Evolutionary conservation across 2,797 vertebrate genomes (phyloP), one percentile per base, ranked within the genome.

Genomic region (Tangara arthus): DNA sequence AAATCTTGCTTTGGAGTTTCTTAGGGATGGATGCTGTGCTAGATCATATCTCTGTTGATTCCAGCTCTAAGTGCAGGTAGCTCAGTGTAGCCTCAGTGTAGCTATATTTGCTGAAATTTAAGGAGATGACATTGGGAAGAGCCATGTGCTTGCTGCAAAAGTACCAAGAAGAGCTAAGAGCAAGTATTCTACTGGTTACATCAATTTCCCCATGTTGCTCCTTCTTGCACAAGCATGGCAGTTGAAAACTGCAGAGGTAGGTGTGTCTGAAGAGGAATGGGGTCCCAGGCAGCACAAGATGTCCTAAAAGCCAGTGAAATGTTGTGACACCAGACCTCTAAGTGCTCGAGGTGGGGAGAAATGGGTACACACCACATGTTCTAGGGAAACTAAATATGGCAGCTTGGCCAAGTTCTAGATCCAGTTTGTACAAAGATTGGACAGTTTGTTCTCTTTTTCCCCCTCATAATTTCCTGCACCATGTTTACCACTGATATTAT

Each of bases 401-500:
- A 71, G 24, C 44, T 81, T 87, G 32, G 34, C 55, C 53, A 64
- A 44, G 10, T 34, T 56, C 39, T 87, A 63, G 39, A 50, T 44
- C n/a, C 17, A 37, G 46, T 7, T 3, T 73, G 39, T 57, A 35
- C 39, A 71, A 84, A 86, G 47, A 73, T 0, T 61, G 24, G 39
- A 60, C 69, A 52, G 16, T 78, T 86, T 95, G 71, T 93, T 92
- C 81, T 28, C 30, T 26, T 52, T 65, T 63, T 75, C 11, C 35
- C 75, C 72, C 42, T 79, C 84, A 68, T 82, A 0, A 4, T 95
- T 92, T 96, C 68, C 84, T 92, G 52, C 72, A 61, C 37, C 1
- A 0, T 92, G 79, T 95, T 96, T 95, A 89, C 72, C 34, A 59
- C 76, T 85, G 69, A 11, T 18, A 49, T 93, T 57, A 77, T 56